These are phyloP conservation scores for Eurosta solidaginis DNA, from an alignment of 1,140 invertebrate species.

Conservation along the genomic window DNA sequence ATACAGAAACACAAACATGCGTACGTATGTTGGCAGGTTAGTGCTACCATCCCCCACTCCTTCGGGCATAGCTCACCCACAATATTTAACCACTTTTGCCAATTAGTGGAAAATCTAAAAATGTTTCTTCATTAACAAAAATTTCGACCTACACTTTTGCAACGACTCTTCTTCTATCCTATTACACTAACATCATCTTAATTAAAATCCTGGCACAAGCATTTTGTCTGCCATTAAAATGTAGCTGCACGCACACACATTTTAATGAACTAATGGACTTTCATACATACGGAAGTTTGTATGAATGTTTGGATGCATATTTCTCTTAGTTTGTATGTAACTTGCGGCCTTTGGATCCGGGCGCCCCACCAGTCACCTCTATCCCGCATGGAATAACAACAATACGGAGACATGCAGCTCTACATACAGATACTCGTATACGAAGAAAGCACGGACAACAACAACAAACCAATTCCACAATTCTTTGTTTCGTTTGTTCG, in stretches of 20 bases:
- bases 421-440: not conserved
- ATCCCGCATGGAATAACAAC: not conserved
- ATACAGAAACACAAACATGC: not conserved
- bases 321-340: not conserved
- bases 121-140: constrained; percentile 56
- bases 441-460: not conserved
- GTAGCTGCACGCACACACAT: constrained; percentile 31
- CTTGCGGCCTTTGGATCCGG: not conserved
- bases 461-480: constrained; percentile 27
- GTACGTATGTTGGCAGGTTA: not conserved
- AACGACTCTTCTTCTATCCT: constrained; percentile 57
- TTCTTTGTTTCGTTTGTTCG: not conserved
- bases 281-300: not conserved
- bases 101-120: constrained; percentile 38
- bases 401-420: not conserved
- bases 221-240: constrained; percentile 33
- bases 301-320: not conserved
- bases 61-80: not conserved
- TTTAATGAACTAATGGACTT: not conserved
- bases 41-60: not conserved
- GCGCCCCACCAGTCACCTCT: not conserved
- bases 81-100: constrained; percentile 36
- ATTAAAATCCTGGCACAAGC: constrained; percentile 56
- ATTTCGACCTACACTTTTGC: constrained; percentile 59
- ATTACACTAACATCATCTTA: constrained; percentile 59